phyloP scores from a whole-genome alignment of 1,140 invertebrate genomes.

The Myzus persicae region DNA sequence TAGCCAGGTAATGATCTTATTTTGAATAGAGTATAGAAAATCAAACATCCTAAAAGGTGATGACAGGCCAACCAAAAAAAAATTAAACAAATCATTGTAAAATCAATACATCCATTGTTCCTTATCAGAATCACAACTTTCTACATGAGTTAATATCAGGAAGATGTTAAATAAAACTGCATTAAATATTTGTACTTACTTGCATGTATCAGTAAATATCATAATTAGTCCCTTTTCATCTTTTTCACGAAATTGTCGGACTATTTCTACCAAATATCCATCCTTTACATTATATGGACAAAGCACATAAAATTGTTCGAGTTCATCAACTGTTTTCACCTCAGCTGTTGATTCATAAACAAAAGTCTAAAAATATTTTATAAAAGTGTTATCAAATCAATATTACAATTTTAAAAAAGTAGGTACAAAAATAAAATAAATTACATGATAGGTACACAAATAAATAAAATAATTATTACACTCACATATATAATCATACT shows the following conservation, averaged over 20 bases:
- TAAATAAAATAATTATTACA: background rate
- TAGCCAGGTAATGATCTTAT: no score
- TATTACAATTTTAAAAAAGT: background rate
- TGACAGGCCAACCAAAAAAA: no score
- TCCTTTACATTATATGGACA: slow-evolving; percentile 90
- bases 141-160: no score
- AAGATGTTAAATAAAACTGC: no score
- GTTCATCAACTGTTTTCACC: slow-evolving; percentile 82
- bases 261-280: slow-evolving; percentile 89
- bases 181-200: slow-evolving; percentile 69
- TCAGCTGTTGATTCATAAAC: slow-evolving; percentile 74
- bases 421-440: background rate
- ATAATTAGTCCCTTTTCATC: slow-evolving; percentile 84
- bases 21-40: no score
- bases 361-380: slow-evolving; percentile 66
- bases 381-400: slow-evolving; percentile 32
- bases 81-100: no score
- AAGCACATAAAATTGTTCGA: slow-evolving; percentile 90
- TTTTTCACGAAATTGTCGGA: slow-evolving; percentile 78
- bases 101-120: no score
- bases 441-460: background rate
- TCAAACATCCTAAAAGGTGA: no score
- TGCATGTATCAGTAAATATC: slow-evolving; percentile 94
- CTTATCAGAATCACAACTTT: no score
- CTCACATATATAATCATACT: background rate